Percentiles rank a stretch among this genome's conserved stretches.
Conservation (phyloP, 2,113 vertebrate species). For the Otus sunia region DNA sequence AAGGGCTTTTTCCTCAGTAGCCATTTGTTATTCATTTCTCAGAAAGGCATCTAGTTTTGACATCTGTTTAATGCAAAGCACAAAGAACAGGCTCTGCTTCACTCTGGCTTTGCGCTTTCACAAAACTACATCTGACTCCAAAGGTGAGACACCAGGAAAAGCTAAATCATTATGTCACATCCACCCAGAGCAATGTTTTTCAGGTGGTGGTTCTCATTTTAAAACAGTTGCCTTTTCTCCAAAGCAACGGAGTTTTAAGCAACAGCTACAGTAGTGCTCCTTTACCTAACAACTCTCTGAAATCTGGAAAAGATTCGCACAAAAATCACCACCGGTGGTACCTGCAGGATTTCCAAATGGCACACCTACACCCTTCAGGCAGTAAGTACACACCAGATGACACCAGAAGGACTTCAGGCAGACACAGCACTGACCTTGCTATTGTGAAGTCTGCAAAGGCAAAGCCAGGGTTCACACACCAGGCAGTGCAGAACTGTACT, state of each 20-base stretch:
- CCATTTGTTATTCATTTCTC: background rate
- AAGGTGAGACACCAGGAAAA: background rate
- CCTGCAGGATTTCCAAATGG: accelerated
- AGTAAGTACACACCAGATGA: background rate
- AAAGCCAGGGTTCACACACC: background rate
- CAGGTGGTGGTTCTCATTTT: background rate
- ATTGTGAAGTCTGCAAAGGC: background rate
- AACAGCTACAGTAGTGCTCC: background rate
- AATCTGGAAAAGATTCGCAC: background rate
- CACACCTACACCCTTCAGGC: background rate
- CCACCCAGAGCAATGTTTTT: background rate
- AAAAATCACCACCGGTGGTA: no score
- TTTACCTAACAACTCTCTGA: background rate
- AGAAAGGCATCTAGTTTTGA: background rate
- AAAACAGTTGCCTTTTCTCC: background rate
- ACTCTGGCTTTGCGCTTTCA: background rate
- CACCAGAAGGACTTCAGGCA: background rate
- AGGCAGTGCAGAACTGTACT: background rate
- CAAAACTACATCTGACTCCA: background rate
- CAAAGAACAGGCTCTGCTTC: background rate
- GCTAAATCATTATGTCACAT: background rate
- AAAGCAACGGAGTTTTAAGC: no score
- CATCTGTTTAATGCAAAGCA: background rate
- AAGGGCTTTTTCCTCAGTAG: background rate
- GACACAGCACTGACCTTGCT: background rate